Conservation (phyloP, 1,140 invertebrate genomes). For the Polypedilum vanderplanki region DNA sequence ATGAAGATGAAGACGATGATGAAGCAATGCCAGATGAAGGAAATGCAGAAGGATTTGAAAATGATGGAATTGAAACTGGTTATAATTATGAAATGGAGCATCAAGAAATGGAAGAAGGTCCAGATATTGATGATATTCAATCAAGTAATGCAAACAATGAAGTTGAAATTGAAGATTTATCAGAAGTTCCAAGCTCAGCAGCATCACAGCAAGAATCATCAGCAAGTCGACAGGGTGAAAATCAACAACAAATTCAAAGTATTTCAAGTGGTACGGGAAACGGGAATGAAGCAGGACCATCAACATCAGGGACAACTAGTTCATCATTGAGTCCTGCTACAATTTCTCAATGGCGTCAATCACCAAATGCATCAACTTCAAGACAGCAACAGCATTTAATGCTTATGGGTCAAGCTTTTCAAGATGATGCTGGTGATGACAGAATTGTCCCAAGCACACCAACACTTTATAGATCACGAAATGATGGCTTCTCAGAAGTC, state of each 20-base stretch:
- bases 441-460: slow-evolving; percentile 87
- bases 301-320: slow-evolving; percentile 31
- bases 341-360: slow-evolving; percentile 37
- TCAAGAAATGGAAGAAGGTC: slow-evolving; percentile 46
- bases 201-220: slow-evolving; percentile 38
- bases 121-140: slow-evolving; percentile 41
- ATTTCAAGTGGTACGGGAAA: slow-evolving; percentile 50
- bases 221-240: slow-evolving; percentile 42
- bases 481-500: slow-evolving; percentile 80
- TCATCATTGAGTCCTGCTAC: slow-evolving; percentile 23
- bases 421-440: slow-evolving; percentile 71
- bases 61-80: slow-evolving; percentile 48
- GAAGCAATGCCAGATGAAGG: slow-evolving; percentile 51
- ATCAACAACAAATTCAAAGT: slow-evolving; percentile 49
- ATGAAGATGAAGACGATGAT: slow-evolving; percentile 49
- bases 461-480: slow-evolving; percentile 72
- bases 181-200: slow-evolving; percentile 50
- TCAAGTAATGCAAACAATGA: slow-evolving; percentile 57
- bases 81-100: slow-evolving; percentile 51
- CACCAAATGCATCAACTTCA: slow-evolving; percentile 36
- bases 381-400: slow-evolving; percentile 32
- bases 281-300: slow-evolving; percentile 33
- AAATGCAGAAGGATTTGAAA: slow-evolving; percentile 39
- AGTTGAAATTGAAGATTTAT: slow-evolving; percentile 59
- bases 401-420: slow-evolving; percentile 29